phyloP scores from a whole-genome alignment of 2,113 vertebrate genomes.

The Symphodus melops region DNA sequence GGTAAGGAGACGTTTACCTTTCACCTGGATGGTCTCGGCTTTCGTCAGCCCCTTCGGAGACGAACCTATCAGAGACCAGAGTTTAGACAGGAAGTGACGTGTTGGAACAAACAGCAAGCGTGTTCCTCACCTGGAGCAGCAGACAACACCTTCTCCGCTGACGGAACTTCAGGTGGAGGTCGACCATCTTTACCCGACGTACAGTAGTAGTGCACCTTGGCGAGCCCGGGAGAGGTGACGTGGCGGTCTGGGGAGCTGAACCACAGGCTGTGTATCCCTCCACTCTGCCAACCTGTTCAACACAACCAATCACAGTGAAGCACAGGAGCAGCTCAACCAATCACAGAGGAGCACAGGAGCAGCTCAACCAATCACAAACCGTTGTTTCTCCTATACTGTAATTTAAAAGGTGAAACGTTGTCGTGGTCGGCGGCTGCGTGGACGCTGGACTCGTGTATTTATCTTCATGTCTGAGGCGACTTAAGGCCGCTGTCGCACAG shows the following conservation, averaged over 20 bases:
- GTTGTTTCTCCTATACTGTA: no score
- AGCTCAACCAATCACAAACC: no score
- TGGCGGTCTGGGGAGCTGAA: slow-evolving; percentile 76
- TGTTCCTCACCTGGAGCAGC: slow-evolving; percentile 61
- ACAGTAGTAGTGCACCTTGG: slow-evolving; percentile 88
- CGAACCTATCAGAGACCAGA: slow-evolving; percentile 26
- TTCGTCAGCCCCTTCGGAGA: slow-evolving; percentile 60
- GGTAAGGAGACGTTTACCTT: slow-evolving; percentile 72
- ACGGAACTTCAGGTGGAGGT: slow-evolving; percentile 54
- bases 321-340: no score
- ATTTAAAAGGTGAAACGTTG: no score
- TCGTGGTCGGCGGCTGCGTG: no score
- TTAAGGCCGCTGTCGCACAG: no score
- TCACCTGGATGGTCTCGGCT: slow-evolving; percentile 83
- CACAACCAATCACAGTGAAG: not conserved
- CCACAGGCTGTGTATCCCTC: slow-evolving; percentile 79
- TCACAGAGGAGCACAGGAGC: no score
- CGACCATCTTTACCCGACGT: slow-evolving; percentile 81
- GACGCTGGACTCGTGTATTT: no score
- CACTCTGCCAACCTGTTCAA: slow-evolving; percentile 86
- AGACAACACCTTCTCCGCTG: slow-evolving; percentile 53
- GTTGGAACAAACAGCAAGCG: not conserved
- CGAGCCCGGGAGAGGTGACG: slow-evolving; percentile 76
- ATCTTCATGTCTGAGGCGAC: no score
- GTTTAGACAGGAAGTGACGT: not conserved